phyloP scores from a whole-genome alignment of 2,797 vertebrate genomes.

The Paramormyrops hopkinsi region DNA sequence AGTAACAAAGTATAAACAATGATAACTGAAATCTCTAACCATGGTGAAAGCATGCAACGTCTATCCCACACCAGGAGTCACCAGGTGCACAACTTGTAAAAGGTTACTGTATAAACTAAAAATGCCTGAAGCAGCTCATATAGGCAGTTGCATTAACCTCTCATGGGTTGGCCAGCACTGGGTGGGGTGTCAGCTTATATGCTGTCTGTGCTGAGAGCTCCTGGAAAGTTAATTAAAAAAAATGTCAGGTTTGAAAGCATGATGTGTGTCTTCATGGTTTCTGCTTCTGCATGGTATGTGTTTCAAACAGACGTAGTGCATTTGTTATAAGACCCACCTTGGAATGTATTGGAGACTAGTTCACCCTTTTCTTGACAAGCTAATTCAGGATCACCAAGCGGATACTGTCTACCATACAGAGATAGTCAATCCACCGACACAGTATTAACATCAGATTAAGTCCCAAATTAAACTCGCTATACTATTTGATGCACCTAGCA shows the following conservation, averaged over 20 bases:
- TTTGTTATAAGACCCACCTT: neutral
- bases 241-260: neutral
- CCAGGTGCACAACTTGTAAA: neutral
- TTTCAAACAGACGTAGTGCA: neutral
- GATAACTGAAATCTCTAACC: neutral
- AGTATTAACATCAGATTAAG: neutral
- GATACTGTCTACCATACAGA: neutral
- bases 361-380: neutral
- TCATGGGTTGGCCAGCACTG: neutral
- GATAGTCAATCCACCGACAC: neutral
- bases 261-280: neutral
- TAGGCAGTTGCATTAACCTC: neutral
- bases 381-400: neutral
- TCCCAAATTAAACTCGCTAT: neutral
- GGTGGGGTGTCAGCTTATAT: neutral
- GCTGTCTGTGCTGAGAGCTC: neutral
- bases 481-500: neutral
- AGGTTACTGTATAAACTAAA: neutral
- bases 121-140: neutral
- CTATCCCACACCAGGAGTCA: neutral
- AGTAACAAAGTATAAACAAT: neutral
- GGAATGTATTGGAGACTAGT: neutral
- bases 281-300: neutral
- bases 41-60: neutral
- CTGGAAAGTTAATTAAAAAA: neutral